These are phyloP conservation scores for Coecobrya sp. DNA, from an alignment of 2,888 invertebrate species.

Conservation along the genomic window DNA sequence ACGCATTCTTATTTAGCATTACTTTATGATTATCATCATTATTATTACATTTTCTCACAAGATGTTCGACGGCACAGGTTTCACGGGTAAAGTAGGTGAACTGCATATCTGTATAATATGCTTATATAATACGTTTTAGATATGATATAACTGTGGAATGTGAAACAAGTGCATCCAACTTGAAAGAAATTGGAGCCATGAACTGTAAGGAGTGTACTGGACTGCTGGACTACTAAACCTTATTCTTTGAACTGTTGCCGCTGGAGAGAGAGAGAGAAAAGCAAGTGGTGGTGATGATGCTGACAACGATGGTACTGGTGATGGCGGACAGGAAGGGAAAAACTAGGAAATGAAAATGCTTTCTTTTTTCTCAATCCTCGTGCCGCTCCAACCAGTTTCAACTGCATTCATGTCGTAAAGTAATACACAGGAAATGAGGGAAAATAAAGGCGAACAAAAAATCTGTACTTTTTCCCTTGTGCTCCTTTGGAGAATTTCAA, in stretches of 20 bases:
- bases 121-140: neutral
- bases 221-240: neutral
- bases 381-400: neutral
- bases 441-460: conserved; percentile 1
- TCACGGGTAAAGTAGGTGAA: neutral
- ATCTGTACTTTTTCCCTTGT: neutral
- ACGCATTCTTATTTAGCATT: neutral
- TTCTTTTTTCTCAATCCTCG: conserved; percentile 23
- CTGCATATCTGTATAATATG: conserved; percentile 3
- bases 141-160: conserved; percentile 40
- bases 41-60: neutral
- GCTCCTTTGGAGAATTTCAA: conserved; percentile 36
- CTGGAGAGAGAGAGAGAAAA: neutral
- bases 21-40: neutral
- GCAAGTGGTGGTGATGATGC: conserved; percentile 17
- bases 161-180: conserved; percentile 45
- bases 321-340: conserved; percentile 7
- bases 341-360: conserved; percentile 23
- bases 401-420: neutral
- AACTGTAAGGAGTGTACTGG: conserved; percentile 22
- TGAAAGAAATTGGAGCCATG: conserved; percentile 27
- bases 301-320: neutral
- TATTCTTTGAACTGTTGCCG: conserved; percentile 11
- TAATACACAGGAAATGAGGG: conserved; percentile 22
- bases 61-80: neutral